phyloP scores from a whole-genome alignment of 2,113 vertebrate genomes.

The Dicentrarchus labrax region DNA sequence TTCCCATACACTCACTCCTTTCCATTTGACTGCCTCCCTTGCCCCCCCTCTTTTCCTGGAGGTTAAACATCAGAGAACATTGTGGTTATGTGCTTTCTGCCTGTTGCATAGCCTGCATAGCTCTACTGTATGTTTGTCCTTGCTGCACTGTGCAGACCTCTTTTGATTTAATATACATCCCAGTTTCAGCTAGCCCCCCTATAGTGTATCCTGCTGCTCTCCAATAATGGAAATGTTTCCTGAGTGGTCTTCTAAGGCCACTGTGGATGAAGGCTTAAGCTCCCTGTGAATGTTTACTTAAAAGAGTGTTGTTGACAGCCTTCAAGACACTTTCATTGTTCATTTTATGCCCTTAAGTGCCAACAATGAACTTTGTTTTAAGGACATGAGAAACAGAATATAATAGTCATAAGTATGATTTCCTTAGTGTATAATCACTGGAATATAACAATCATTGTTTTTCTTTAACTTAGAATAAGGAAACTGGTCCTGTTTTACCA shows the following conservation, averaged over 20 bases:
- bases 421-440: too few relatives aligned
- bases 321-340: neutral
- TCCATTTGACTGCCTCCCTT: constrained; percentile 8
- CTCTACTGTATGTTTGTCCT: constrained; percentile 34
- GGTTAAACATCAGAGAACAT: constrained; percentile 39
- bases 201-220: constrained; percentile 27
- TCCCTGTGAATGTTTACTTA: neutral
- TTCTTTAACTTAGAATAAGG: too few relatives aligned
- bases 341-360: neutral
- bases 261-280: constrained; percentile 20
- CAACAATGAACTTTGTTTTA: neutral
- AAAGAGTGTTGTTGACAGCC: neutral
- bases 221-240: constrained; percentile 49
- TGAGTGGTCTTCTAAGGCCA: constrained; percentile 42
- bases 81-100: constrained; percentile 12
- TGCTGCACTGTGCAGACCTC: constrained; percentile 32
- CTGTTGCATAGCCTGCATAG: constrained; percentile 23
- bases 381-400: neutral
- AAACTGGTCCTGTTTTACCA: too few relatives aligned
- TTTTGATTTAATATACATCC: constrained; percentile 54
- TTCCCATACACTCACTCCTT: neutral
- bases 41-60: neutral
- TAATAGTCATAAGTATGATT: too few relatives aligned
- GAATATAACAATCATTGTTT: too few relatives aligned
- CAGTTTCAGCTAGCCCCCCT: neutral